These are phyloP conservation scores for Muscicapa striata DNA, from an alignment of 2,797 vertebrate genomes.

Conservation along the genomic window DNA sequence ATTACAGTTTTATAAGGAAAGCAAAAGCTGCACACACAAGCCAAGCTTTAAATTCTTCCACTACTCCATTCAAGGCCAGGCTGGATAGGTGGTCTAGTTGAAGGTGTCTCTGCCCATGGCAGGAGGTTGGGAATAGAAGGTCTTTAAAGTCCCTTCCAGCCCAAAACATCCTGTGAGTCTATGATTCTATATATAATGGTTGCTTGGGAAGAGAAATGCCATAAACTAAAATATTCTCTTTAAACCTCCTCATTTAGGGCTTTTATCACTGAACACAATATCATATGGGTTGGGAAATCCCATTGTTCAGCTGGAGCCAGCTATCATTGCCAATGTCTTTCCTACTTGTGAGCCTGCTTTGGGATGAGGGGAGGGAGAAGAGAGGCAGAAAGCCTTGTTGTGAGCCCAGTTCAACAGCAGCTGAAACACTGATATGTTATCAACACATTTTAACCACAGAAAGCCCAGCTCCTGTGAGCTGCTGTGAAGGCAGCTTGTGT, in stretches of 20 bases:
- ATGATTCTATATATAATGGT: background rate
- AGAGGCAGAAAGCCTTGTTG: background rate
- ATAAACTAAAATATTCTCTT: background rate
- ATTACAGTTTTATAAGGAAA: background rate
- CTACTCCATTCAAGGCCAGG: background rate
- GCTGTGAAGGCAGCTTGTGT: background rate
- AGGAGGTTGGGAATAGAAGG: background rate
- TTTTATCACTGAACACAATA: background rate
- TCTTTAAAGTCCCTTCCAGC: background rate
- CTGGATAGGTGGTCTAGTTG: background rate
- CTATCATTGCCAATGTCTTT: background rate
- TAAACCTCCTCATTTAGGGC: background rate
- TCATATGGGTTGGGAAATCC: background rate
- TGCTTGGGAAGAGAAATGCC: background rate
- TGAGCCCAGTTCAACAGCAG: background rate
- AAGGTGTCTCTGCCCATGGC: background rate
- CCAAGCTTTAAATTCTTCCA: background rate
- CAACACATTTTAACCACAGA: background rate
- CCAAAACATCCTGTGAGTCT: background rate
- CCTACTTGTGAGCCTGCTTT: background rate
- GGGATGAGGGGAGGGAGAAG: background rate
- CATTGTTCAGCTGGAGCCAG: background rate
- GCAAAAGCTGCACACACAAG: background rate
- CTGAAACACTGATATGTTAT: background rate
- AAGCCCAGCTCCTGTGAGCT: fast-evolving